Conservation (phyloP, 2,113 vertebrate genomes). For the Hypocryptadius cinnamomeus region DNA sequence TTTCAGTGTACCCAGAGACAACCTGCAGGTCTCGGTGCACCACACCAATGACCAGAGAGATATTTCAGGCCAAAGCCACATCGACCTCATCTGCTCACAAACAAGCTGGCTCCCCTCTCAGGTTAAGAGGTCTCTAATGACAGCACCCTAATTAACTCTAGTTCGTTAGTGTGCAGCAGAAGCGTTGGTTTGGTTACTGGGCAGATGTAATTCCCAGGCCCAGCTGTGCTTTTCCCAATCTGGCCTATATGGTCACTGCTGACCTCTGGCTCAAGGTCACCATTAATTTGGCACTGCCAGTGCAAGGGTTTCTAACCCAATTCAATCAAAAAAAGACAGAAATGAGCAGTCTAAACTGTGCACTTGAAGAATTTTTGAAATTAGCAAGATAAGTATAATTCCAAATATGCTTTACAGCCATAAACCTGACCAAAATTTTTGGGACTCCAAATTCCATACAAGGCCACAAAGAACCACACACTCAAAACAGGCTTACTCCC, state of each 20-base stretch:
- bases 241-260: background rate
- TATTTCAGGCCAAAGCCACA: background rate
- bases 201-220: background rate
- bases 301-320: background rate
- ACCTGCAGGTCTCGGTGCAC: background rate
- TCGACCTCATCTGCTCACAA: background rate
- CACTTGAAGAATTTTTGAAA: background rate
- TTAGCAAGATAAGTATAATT: background rate
- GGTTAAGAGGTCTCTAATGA: background rate
- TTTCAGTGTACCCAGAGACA: background rate
- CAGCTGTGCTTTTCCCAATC: background rate
- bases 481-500: background rate
- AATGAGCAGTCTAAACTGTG: background rate
- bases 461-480: background rate
- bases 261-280: background rate
- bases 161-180: background rate
- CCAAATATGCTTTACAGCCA: background rate
- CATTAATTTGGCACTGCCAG: accelerated
- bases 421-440: background rate
- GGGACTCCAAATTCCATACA: background rate
- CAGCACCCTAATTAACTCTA: background rate
- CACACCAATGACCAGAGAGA: accelerated
- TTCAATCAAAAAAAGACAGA: background rate
- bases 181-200: background rate
- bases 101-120: background rate